Conservation (phyloP, 2,888 invertebrate genomes). For the Empis stercorea region DNA sequence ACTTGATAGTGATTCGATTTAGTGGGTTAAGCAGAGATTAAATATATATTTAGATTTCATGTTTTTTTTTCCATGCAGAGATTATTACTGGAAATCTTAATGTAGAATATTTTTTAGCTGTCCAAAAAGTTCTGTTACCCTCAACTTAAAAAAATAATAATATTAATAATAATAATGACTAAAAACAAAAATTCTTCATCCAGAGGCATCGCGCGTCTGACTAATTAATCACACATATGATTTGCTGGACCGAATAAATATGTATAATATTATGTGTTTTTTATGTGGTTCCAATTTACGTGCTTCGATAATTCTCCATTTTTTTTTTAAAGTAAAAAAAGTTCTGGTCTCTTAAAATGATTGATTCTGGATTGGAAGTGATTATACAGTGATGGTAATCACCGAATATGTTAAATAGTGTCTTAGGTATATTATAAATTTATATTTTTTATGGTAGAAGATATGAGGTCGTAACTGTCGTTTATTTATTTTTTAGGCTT, state of each 20-base stretch:
- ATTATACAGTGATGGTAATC: neutral
- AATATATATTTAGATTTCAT: no score
- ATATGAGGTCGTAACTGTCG: neutral
- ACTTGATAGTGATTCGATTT: no score
- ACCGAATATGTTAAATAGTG: neutral
- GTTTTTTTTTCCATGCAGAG: no score
- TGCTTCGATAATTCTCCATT: no score
- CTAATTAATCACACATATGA: conserved; percentile 1
- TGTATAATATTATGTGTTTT: no score
- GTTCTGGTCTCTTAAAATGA: neutral
- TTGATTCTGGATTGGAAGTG: conserved; percentile 1
- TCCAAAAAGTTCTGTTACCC: no score
- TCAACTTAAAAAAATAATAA: neutral
- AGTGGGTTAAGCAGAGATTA: no score
- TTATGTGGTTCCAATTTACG: no score
- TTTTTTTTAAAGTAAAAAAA: neutral
- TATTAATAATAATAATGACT: neutral
- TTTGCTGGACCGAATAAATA: neutral
- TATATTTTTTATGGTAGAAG: neutral
- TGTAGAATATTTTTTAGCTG: no score
- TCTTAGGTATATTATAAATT: neutral
- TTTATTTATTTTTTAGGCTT: no score
- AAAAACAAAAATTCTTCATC: neutral
- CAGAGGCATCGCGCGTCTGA: neutral
- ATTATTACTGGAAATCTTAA: no score